These are phyloP conservation scores for Halichoeres trimaculatus DNA, from an alignment of 2,113 vertebrate species.

Conservation along the genomic window DNA sequence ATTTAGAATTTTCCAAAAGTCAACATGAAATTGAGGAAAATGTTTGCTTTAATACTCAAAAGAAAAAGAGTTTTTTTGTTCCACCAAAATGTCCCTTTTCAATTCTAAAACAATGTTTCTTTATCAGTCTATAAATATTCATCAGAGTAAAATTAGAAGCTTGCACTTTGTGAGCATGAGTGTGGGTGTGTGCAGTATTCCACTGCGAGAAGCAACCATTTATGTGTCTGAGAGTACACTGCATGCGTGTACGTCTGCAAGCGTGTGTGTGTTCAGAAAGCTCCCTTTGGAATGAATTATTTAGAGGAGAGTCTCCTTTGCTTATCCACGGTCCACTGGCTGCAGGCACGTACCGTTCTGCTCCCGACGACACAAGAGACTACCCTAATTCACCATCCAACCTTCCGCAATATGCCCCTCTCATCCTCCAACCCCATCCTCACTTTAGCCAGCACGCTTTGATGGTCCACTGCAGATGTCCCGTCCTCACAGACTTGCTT, in stretches of 20 bases:
- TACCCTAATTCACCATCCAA: slow-evolving; percentile 57
- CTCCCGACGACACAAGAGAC: slow-evolving; percentile 66
- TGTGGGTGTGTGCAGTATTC: slow-evolving; percentile 20
- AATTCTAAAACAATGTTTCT: slow-evolving; percentile 61
- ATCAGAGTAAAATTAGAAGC: slow-evolving; percentile 74
- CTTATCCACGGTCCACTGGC: slow-evolving; percentile 75
- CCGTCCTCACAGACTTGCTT: neutral
- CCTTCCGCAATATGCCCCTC: slow-evolving; percentile 43
- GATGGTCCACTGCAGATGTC: slow-evolving; percentile 21
- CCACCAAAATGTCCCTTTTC: slow-evolving; percentile 35
- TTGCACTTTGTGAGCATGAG: slow-evolving; percentile 32
- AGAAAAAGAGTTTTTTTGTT: slow-evolving; percentile 30
- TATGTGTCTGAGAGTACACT: slow-evolving; percentile 40
- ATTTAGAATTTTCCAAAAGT: neutral
- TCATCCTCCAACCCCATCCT: slow-evolving; percentile 33
- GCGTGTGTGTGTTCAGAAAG: slow-evolving; percentile 53
- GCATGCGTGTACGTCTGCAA: slow-evolving; percentile 12
- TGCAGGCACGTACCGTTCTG: slow-evolving; percentile 64
- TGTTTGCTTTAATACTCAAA: slow-evolving; percentile 8
- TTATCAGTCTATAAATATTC: slow-evolving; percentile 71
- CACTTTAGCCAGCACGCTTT: slow-evolving; percentile 27
- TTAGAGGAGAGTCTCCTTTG: slow-evolving; percentile 79
- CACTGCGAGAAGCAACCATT: slow-evolving; percentile 47
- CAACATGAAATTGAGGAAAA: neutral
- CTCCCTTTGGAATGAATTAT: slow-evolving; percentile 79